Base-by-base conservation (phyloP, 1,140 invertebrate genomes). In the Manduca sexta region DNA sequence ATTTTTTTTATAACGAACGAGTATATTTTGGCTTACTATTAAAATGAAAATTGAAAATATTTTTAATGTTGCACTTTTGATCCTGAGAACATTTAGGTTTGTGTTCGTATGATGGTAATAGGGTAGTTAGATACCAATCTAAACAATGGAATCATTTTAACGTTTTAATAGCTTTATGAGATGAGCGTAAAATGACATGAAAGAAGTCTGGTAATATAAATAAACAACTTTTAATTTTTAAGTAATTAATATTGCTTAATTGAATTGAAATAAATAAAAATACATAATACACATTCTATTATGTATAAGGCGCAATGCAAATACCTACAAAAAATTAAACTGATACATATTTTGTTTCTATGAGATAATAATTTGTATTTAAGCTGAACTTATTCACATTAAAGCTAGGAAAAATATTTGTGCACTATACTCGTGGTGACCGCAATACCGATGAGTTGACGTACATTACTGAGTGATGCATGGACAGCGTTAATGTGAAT, bases 231-330 rank as follows among this genome's bases (percentile, higher is more conserved):
- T 80, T 69, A 73, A 74, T 84, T 72, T 61, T 58, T 78, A 74
- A 64, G 58, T 70, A 73, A 77, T 74, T 78, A 80, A 74, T 82
- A 80, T 82, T 80, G 78, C 78, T 78, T 78, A 78, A 73, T 84
- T 65, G 69, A 80, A 70, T 75, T 63, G 51, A 78, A 84, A 82
- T 79, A 79, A 82, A 83, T 83, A 78, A 64, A 66, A 71, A 64
- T 67, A 74, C 71, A 72, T 60, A 78, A 74, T 74, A 77, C 69
- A 76, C 56, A 66, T 67, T 47, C 60, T 70, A 71, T 26, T 5
- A 26, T 26, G 21, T 69, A 65, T 65, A 68, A 71, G 62, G 60
- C 65, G 69, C 61, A 69, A 64, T 66, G 60, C 31, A 65, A 60
- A 56, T 67, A 58, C 55, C 54, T 72, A 75, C 64, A 67, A 62